phyloP scores from a whole-genome alignment of 2,888 invertebrate species.

The Diplolepis rosae region DNA sequence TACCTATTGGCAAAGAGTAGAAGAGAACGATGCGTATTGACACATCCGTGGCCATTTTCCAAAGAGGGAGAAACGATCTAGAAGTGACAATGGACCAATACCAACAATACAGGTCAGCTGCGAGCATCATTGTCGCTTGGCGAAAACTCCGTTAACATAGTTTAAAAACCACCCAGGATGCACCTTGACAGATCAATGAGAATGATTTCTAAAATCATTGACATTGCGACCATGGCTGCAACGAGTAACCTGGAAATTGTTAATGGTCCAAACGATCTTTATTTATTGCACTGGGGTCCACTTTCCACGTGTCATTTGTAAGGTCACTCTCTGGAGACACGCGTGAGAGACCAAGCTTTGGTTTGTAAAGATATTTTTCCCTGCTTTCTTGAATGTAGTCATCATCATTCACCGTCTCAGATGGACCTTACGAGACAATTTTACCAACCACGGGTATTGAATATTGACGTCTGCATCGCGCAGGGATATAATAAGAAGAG shows the following conservation, averaged over 20 bases:
- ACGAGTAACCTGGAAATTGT: conserved; percentile 35
- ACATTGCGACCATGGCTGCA: not conserved
- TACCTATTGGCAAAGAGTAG: not conserved
- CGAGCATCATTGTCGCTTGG: conserved; percentile 23
- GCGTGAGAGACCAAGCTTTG: conserved; percentile 38
- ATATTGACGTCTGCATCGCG: not conserved
- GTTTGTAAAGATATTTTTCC: conserved; percentile 42
- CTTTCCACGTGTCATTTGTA: conserved; percentile 44
- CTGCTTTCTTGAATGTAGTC: conserved; percentile 36
- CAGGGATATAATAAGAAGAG: not conserved
- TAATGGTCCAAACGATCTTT: conserved; percentile 41
- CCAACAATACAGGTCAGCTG: conserved; percentile 32
- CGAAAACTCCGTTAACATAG: conserved; percentile 12
- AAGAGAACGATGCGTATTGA: conserved; percentile 3
- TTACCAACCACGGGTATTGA: conserved; percentile 22
- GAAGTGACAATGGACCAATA: conserved; percentile 27
- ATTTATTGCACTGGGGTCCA: conserved; percentile 41
- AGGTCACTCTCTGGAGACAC: conserved; percentile 46
- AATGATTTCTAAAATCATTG: conserved; percentile 44
- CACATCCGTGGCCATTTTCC: conserved; percentile 15
- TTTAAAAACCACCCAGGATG: conserved; percentile 39
- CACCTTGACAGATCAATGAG: conserved; percentile 18
- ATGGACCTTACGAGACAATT: conserved; percentile 21
- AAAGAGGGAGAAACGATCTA: conserved; percentile 7
- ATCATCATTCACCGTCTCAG: conserved; percentile 27